These are phyloP conservation scores for Creontiades dilutus DNA, from an alignment of 2,888 invertebrate genomes.

Conservation along the genomic window DNA sequence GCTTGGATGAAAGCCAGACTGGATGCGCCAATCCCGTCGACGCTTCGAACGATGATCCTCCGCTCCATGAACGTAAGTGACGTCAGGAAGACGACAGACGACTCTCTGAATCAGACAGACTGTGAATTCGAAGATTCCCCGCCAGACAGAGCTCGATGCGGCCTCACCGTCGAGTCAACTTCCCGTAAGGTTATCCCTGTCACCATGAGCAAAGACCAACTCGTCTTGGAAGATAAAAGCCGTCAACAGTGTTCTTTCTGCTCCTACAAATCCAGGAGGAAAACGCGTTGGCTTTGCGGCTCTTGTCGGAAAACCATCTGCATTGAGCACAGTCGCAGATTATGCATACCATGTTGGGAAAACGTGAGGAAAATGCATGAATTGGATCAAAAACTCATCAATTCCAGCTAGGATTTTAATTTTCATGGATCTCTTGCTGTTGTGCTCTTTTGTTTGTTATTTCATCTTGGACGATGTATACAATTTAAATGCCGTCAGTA, in stretches of 20 bases:
- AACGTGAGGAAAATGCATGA: background rate
- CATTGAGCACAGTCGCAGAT: slow-evolving; percentile 19
- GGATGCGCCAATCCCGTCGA: background rate
- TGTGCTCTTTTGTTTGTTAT: too few relatives aligned
- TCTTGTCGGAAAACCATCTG: slow-evolving; percentile 11
- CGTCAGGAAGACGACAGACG: background rate
- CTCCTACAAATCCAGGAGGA: background rate
- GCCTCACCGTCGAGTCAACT: background rate
- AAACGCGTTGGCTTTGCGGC: background rate
- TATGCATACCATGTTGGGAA: slow-evolving; percentile 15
- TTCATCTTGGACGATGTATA: too few relatives aligned
- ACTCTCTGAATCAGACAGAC: background rate
- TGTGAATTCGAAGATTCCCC: background rate
- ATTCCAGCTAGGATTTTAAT: too few relatives aligned
- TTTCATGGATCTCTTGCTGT: too few relatives aligned
- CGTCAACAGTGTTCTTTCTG: slow-evolving; percentile 3
- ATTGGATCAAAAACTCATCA: too few relatives aligned
- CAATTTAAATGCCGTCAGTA: too few relatives aligned
- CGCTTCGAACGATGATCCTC: background rate
- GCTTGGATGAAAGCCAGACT: slow-evolving; percentile 16
- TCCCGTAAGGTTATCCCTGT: background rate
- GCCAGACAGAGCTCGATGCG: background rate
- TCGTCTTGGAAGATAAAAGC: background rate
- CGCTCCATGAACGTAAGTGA: background rate
- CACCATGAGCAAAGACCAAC: background rate